A percentile compares a stretch with the other conserved stretches of the same genome.
phyloP scores from a whole-genome alignment of 2,888 invertebrate genomes.

The Nipponacmea schrenckii region DNA sequence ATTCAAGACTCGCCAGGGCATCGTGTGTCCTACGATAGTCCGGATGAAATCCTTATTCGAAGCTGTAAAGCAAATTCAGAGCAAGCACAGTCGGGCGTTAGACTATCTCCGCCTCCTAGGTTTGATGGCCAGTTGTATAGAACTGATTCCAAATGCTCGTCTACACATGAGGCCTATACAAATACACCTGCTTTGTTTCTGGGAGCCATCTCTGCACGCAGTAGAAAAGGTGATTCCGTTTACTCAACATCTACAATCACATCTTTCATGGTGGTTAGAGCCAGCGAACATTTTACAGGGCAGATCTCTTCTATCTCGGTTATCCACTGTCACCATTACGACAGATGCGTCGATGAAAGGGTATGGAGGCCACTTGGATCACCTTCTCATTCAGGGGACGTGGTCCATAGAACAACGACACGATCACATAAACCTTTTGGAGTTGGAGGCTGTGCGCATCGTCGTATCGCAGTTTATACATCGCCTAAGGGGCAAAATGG shows the following conservation, averaged over 20 bases:
- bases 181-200: conserved; percentile 2
- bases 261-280: not conserved
- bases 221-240: not conserved
- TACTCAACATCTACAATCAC: not conserved
- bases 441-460: conserved; percentile 17
- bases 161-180: conserved; percentile 13
- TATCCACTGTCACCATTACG: not conserved
- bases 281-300: conserved; percentile 4
- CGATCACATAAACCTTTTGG: conserved; percentile 7
- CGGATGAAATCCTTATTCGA: conserved; percentile 6
- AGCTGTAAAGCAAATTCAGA: not conserved
- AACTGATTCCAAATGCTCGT: conserved; percentile 20
- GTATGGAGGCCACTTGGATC: conserved; percentile 9
- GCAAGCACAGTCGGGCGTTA: not conserved
- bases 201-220: not conserved
- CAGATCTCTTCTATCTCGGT: not conserved
- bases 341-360: conserved; percentile 15
- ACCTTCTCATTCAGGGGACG: conserved; percentile 14
- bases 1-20: conserved; percentile 19
- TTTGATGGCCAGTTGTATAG: not conserved
- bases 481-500: too few species aligned
- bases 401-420: not conserved
- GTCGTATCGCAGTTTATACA: too few species aligned
- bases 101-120: conserved; percentile 10
- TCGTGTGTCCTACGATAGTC: conserved; percentile 24